Evolutionary conservation across 2,888 invertebrate species (phyloP).

Genomic region (Andrena flavipes): DNA sequence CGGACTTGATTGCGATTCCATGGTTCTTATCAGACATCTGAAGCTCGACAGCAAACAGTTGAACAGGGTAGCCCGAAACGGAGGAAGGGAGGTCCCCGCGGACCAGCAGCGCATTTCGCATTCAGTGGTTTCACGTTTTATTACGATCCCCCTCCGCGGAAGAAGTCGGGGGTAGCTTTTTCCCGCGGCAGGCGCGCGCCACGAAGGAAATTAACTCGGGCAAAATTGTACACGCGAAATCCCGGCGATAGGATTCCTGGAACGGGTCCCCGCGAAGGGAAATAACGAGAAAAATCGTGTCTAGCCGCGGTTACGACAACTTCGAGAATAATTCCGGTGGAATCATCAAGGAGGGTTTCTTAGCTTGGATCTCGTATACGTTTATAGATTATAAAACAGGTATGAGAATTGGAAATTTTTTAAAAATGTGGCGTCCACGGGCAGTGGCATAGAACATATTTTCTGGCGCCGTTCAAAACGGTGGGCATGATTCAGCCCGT

Average conservation of each 20-base stretch:
- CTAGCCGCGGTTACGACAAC: constrained; percentile 18
- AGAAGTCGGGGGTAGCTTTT: constrained; percentile 58
- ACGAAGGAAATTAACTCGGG: constrained; percentile 65
- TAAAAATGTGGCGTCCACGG: too few species aligned
- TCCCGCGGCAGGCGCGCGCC: constrained; percentile 2
- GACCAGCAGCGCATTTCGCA: constrained; percentile 65
- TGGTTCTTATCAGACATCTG: constrained; percentile 56
- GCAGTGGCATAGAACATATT: too few species aligned
- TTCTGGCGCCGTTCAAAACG: too few species aligned
- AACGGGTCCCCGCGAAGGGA: background rate
- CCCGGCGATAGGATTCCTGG: constrained; percentile 35
- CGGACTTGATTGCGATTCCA: constrained; percentile 67
- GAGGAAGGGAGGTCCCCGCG: background rate
- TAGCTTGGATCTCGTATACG: constrained; percentile 26
- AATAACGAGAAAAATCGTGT: constrained; percentile 38
- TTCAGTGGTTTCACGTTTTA: constrained; percentile 72
- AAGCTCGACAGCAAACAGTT: constrained; percentile 57
- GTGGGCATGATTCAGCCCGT: too few species aligned
- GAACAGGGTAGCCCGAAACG: background rate
- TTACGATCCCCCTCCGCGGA: constrained; percentile 53
- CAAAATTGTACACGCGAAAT: constrained; percentile 60
- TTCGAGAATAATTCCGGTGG: constrained; percentile 48
- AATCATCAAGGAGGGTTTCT: constrained; percentile 49
- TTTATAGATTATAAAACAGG: too few species aligned
- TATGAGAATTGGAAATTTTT: too few species aligned